These are phyloP conservation scores for Cyprinella venusta DNA, from an alignment of 2,797 vertebrate species.

Conservation along the genomic window DNA sequence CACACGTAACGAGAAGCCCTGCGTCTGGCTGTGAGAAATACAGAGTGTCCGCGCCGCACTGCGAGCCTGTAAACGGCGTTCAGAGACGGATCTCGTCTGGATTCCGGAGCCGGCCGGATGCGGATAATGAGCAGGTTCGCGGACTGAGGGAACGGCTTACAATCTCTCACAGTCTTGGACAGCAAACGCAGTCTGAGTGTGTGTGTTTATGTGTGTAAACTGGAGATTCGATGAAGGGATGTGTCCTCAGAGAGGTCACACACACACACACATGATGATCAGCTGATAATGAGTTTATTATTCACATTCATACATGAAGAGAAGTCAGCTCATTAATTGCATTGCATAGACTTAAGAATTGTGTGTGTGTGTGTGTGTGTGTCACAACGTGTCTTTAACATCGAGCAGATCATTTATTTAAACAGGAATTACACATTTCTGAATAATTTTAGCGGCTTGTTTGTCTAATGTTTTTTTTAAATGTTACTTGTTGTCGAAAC, in stretches of 20 bases:
- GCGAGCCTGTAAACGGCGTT: constrained; percentile 4
- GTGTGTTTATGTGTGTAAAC: neutral
- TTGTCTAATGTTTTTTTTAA: neutral
- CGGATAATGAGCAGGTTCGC: constrained; percentile 73
- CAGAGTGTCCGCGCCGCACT: neutral
- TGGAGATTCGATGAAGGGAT: neutral
- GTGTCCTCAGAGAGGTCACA: constrained; percentile 6
- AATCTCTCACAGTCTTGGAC: constrained; percentile 7
- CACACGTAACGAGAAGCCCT: neutral
- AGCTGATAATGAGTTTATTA: neutral
- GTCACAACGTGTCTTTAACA: neutral
- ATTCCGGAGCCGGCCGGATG: constrained; percentile 71
- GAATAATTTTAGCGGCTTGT: neutral
- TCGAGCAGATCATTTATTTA: neutral
- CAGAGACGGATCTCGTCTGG: constrained; percentile 42
- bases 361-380: too few relatives aligned
- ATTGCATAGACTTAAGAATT: neutral
- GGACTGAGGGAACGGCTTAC: too few relatives aligned
- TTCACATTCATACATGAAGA: neutral
- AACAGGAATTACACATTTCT: neutral
- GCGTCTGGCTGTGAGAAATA: constrained; percentile 14
- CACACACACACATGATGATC: neutral
- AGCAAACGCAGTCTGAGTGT: neutral
- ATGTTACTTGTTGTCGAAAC: neutral
- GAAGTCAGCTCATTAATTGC: neutral